Percentiles rank a stretch among this genome's conserved stretches.
These are phyloP conservation scores for Matsumyia berberina DNA, from an alignment of 2,888 invertebrate genomes.

Conservation along the genomic window DNA sequence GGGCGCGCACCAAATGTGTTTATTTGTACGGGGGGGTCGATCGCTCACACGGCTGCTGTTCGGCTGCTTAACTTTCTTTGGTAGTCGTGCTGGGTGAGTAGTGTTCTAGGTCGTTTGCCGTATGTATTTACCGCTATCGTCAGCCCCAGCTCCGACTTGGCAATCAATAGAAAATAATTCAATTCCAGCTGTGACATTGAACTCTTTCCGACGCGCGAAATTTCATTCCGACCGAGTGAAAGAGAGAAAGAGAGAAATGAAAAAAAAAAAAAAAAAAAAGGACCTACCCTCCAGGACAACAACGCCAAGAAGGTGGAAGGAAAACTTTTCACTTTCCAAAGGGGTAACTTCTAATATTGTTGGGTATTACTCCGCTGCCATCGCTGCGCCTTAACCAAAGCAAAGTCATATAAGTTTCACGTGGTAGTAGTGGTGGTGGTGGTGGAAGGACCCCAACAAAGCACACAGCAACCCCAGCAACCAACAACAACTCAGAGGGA, in stretches of 20 bases:
- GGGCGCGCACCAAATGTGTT: constrained; percentile 57
- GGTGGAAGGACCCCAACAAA: constrained; percentile 8
- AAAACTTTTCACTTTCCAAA: constrained; percentile 59
- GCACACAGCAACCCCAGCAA: neutral
- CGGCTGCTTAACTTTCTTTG: constrained; percentile 7
- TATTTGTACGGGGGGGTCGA: constrained; percentile 48
- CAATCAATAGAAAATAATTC: constrained; percentile 76
- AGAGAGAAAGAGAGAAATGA: constrained; percentile 3
- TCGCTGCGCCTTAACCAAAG: constrained; percentile 31
- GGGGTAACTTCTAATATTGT: constrained; percentile 58
- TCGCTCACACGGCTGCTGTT: constrained; percentile 11
- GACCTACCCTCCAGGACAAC: neutral
- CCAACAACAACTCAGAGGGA: constrained; percentile 58
- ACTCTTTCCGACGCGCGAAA: constrained; percentile 75
- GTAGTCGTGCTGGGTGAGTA: constrained; percentile 54
- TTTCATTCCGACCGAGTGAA: constrained; percentile 24
- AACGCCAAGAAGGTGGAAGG: constrained; percentile 40
- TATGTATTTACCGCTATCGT: constrained; percentile 52
- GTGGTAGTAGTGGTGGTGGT: constrained; percentile 17
- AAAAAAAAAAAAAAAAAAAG: constrained; percentile 5
- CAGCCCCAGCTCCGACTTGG: constrained; percentile 45
- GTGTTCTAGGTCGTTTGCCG: constrained; percentile 61
- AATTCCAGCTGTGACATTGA: constrained; percentile 77
- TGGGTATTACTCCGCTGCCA: constrained; percentile 7
- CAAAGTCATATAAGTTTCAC: constrained; percentile 50